Percentiles rank a stretch among this genome's conserved stretches.
Evolutionary conservation across 30 jellyfish, hydroid and myxozoan genomes (phyloP).

Genomic region (Pelagia noctiluca): DNA sequence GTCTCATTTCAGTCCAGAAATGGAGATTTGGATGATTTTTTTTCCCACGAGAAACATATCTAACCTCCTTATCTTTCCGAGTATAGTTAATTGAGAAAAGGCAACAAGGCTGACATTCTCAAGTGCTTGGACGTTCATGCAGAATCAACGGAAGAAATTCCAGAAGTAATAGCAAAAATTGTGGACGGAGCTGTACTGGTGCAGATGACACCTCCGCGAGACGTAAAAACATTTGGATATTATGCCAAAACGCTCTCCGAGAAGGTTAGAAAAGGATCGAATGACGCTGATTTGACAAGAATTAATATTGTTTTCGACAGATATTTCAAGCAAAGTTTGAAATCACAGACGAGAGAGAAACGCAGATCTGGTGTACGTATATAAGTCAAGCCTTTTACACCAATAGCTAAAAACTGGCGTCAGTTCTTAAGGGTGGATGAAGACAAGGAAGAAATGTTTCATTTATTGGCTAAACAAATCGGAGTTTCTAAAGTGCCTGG

Average conservation of each 20-base stretch:
- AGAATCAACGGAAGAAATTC: not conserved
- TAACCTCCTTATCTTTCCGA: conserved; percentile 27
- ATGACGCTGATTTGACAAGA: not conserved
- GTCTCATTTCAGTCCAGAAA: conserved; percentile 12
- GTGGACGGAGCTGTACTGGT: conserved; percentile 17
- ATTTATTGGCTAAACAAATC: not conserved
- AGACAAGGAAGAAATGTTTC: not conserved
- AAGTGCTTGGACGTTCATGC: not conserved
- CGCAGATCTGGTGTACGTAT: conserved; percentile 54
- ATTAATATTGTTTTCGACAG: not conserved
- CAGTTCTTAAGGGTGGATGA: conserved; percentile 5
- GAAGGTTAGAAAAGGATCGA: not conserved
- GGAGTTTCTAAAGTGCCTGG: not conserved
- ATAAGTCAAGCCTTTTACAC: conserved; percentile 11
- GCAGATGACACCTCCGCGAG: not conserved
- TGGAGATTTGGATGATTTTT: conserved; percentile 11
- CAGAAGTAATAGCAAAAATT: not conserved
- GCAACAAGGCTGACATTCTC: conserved; percentile 23
- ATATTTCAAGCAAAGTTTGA: not conserved
- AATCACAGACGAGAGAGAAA: conserved; percentile 10
- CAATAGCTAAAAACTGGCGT: conserved; percentile 5
- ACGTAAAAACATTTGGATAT: not conserved
- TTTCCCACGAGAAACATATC: conserved; percentile 15
- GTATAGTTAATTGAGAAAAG: conserved; percentile 4
- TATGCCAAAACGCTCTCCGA: not conserved